Evolutionary conservation across 2,888 invertebrate genomes (phyloP), one percentile per base, ranked within the genome.

Genomic region (Dinocampus coccinellae): DNA sequence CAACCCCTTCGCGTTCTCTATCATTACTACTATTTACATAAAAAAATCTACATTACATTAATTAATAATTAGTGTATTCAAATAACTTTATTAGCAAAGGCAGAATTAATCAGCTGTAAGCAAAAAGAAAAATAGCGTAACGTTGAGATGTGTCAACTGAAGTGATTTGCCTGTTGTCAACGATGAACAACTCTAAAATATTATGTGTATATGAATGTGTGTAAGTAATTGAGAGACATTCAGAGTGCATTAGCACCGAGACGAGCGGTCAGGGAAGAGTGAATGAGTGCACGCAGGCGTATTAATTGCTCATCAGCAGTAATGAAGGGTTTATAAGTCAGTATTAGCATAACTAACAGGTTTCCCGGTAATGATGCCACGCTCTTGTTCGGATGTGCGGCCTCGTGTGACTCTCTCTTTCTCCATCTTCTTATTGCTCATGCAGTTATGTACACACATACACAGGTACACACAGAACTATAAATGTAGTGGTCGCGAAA

Each of bases 281-380:
- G 69, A 67, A 75, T 67, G 69, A 66, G 70, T 74, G 70, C 73
- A 77, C 76, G 75, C 78, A 70, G 75, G 81, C 83, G 84, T 84
- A 84, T 86, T 86, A 85, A 85, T 86, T 85, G 85, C 84, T 85
- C 84, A 85, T 85, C 84, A 83, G 78, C 82, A 80, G 81, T 83
- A 85, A 85, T 85, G 85, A 83, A 85, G 84, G 84, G 85, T 85
- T 85, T 84, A 85, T 84, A 84, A 85, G 85, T 80, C 82, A 83
- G 84, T 82, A 86, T 86, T 86, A 85, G 85, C 85, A 86, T 86
- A 86, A 86, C 83, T 84, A 84, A 84, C 84, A 80, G 84, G 85
- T 85, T 85, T 83, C 81, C 80, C 78, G 81, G 80, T 83, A 83
- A 82, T 80, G 83, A 83, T 83, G 83, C 83, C 82, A 79, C 82